Evolutionary conservation across 2,888 invertebrate species (phyloP).

Genomic region (Zygogramma bicolorata): DNA sequence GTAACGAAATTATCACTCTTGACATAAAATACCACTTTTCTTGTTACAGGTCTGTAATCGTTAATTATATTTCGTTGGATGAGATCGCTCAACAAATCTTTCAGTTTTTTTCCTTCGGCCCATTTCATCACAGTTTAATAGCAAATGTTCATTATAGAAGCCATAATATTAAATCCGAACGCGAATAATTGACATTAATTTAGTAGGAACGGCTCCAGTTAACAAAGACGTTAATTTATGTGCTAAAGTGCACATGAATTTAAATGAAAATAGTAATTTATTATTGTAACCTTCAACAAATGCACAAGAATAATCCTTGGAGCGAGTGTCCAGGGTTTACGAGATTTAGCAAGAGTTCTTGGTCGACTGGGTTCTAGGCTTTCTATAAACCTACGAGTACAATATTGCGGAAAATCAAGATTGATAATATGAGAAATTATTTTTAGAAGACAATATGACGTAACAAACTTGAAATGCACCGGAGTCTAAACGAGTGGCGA

Average conservation of each 20-base stretch:
- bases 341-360: not conserved
- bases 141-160: conserved; percentile 26
- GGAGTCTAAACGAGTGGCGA: too few species aligned
- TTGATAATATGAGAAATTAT: too few species aligned
- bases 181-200: conserved; percentile 40
- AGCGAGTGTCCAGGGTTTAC: not conserved
- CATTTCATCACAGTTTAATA: conserved; percentile 13
- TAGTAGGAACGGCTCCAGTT: conserved; percentile 31
- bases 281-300: conserved; percentile 39
- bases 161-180: conserved; percentile 33
- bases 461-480: too few species aligned
- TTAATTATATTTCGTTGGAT: conserved; percentile 9
- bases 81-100: conserved; percentile 10
- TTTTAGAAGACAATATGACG: too few species aligned
- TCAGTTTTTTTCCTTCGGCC: not conserved
- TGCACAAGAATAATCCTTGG: conserved; percentile 21
- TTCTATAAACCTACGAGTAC: too few species aligned
- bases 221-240: conserved; percentile 43
- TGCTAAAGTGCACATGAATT: conserved; percentile 22
- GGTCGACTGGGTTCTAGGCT: too few species aligned
- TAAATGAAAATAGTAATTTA: conserved; percentile 39
- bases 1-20: conserved; percentile 1
- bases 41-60: not conserved
- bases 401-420: too few species aligned
- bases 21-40: conserved; percentile 7